These are phyloP conservation scores for Globodera ellingtonae DNA, from an alignment of 1,140 invertebrate genomes.

Conservation along the genomic window DNA sequence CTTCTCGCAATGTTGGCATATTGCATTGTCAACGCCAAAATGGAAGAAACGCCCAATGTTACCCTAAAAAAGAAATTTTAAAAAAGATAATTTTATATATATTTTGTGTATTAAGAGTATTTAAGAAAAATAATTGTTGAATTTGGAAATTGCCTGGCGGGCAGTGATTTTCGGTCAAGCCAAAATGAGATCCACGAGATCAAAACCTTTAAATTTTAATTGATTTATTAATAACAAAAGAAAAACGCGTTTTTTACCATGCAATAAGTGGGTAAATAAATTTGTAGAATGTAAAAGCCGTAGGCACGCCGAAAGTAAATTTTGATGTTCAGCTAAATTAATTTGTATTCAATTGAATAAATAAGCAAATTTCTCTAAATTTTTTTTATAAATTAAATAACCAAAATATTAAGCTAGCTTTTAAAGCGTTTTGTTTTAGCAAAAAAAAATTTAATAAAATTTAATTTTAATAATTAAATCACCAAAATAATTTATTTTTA, in stretches of 20 bases:
- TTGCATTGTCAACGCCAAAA: slow-evolving; percentile 64
- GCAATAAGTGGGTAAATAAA: slow-evolving; percentile 65
- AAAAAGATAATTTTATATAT: too few relatives aligned
- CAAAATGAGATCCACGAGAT: slow-evolving; percentile 65
- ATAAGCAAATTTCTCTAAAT: slow-evolving; percentile 17
- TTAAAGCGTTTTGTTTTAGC: too few relatives aligned
- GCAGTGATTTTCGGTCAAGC: slow-evolving; percentile 56
- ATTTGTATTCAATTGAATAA: slow-evolving; percentile 24
- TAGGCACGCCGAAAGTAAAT: slow-evolving; percentile 67
- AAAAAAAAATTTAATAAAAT: too few relatives aligned
- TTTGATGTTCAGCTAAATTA: slow-evolving; percentile 65
- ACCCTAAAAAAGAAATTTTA: slow-evolving; percentile 15
- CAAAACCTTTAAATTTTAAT: slow-evolving; percentile 47
- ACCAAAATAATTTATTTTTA: too few relatives aligned
- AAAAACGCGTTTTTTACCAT: slow-evolving; percentile 28
- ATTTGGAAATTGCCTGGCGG: slow-evolving; percentile 26
- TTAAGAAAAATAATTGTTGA: not conserved
- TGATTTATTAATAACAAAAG: slow-evolving; percentile 19
- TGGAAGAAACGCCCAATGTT: slow-evolving; percentile 60
- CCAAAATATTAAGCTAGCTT: too few relatives aligned
- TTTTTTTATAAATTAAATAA: not conserved
- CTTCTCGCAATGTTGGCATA: slow-evolving; percentile 60
- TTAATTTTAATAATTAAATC: too few relatives aligned
- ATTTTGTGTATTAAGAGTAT: not conserved
- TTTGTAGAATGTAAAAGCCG: slow-evolving; percentile 69